Evolutionary conservation across 2,113 vertebrate genomes (phyloP), one percentile per base, ranked within the genome.

Genomic region (Petrocephalus zakoni): DNA sequence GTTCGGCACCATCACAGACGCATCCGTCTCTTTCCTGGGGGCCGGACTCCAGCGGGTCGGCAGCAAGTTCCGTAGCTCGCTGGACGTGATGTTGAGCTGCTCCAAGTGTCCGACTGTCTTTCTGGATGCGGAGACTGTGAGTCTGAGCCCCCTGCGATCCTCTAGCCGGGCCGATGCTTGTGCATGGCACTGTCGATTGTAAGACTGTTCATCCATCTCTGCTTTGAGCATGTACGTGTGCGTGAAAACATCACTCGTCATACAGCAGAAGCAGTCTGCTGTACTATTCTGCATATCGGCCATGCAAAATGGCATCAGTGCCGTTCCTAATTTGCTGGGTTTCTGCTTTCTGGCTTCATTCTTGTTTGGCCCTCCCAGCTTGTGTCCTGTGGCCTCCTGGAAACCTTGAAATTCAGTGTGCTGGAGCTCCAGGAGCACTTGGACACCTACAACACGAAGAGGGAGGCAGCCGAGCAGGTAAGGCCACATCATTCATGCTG

Each of bases 71-170:
- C 96, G 93, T 92, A 99, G 97, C 90, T 99, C 98, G 15, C 89
- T 99, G 92, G 96, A 98, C 89, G 97, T 99, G 92, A 98, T 99
- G 98, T 97, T 98, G 91, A 90, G 95, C 0, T 96, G 95, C 94
- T 98, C 97, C 0, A 97, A 97, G 91, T 99, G 98, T 51, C 98
- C 98, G 0, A 99, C 98, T 0, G 98, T 99, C 92, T 96, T 99
- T 89, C 95, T 99, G 93, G 98, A 99, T n/a, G 98, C 98, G 0
- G 98, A 99, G 94, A 99, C 98, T 92, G 98, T 99, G 94, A 97
- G 95, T 89, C 17, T 42, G 17, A 2, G 1, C n/a, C 42, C 72
- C 4, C 83, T 13, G 15, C 25, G 7, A 37, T 9, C 4, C 8
- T n/a, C 25, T 64, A 29, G 61, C n/a, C 25, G 61, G 10, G n/a